Evolutionary conservation across 2,888 invertebrate genomes (phyloP).

Genomic region (Meganola albula): DNA sequence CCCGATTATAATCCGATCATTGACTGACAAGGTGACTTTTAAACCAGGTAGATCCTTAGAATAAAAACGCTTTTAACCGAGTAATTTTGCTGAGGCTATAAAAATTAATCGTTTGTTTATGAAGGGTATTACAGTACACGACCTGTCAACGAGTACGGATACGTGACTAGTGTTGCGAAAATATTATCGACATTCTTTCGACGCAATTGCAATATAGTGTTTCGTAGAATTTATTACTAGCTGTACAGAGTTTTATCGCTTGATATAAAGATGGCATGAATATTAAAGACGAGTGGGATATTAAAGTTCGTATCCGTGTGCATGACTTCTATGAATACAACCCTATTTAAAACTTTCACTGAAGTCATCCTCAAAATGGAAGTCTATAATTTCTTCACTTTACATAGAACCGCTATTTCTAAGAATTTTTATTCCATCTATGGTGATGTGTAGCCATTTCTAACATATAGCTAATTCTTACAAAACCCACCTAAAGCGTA

Average conservation of each 20-base stretch:
- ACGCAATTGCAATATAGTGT: constrained; percentile 31
- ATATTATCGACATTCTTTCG: constrained; percentile 35
- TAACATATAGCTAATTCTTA: too few species aligned
- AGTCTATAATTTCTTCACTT: constrained; percentile 10
- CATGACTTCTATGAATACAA: too few species aligned
- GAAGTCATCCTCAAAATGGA: constrained; percentile 11
- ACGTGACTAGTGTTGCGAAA: constrained; percentile 41
- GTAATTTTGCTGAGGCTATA: constrained; percentile 9
- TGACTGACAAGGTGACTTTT: constrained; percentile 13
- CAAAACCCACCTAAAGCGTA: constrained; percentile 8
- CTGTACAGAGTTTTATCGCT: constrained; percentile 34
- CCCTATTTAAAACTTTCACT: too few species aligned
- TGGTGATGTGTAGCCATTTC: constrained; percentile 13
- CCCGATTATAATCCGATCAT: constrained; percentile 13
- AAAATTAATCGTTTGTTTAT: constrained; percentile 16
- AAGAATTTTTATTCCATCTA: constrained; percentile 16
- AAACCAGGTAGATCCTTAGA: constrained; percentile 3
- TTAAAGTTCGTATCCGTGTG: too few species aligned
- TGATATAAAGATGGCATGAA: constrained; percentile 24
- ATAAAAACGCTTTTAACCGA: constrained; percentile 5
- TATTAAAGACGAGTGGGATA: constrained; percentile 11
- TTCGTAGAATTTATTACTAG: constrained; percentile 37
- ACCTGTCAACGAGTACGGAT: constrained; percentile 30
- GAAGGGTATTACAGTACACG: constrained; percentile 24
- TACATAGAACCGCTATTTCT: constrained; percentile 13